phyloP scores from a whole-genome alignment of 2,888 invertebrate genomes.

The Crocallis elinguaria region DNA sequence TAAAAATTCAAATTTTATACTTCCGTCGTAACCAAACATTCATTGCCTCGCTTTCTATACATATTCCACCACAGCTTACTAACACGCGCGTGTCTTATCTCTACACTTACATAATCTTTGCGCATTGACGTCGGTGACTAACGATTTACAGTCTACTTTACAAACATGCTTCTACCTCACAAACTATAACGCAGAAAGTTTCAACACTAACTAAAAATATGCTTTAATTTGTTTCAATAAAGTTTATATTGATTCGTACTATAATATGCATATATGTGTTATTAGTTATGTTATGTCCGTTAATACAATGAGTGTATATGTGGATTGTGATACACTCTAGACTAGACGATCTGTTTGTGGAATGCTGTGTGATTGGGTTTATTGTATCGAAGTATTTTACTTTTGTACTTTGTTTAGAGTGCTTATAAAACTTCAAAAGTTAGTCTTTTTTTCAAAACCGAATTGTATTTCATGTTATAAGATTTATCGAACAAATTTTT shows the following conservation, averaged over 20 bases:
- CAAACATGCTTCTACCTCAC: conserved; percentile 56
- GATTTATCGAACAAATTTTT: too few species aligned
- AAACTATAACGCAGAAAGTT: conserved; percentile 23
- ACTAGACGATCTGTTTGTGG: conserved; percentile 14
- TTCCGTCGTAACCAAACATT: too few species aligned
- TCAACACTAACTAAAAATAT: background rate
- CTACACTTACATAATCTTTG: conserved; percentile 48
- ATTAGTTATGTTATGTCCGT: conserved; percentile 14
- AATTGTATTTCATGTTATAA: too few species aligned
- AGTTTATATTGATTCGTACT: background rate
- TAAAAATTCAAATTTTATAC: too few species aligned
- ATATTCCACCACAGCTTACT: too few species aligned
- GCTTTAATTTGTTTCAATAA: background rate
- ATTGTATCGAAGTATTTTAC: conserved; percentile 1
- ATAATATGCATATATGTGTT: conserved; percentile 7
- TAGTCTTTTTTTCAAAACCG: too few species aligned
- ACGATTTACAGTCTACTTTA: conserved; percentile 58
- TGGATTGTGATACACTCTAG: conserved; percentile 12
- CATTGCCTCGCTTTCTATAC: too few species aligned
- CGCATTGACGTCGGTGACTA: conserved; percentile 68
- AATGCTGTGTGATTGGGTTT: conserved; percentile 21
- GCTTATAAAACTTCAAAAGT: background rate
- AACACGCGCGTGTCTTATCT: too few species aligned
- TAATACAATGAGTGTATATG: conserved; percentile 26
- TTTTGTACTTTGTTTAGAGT: conserved; percentile 3